Conservation (phyloP, 2,888 invertebrate species). For the Cecidostiba fungosa region DNA sequence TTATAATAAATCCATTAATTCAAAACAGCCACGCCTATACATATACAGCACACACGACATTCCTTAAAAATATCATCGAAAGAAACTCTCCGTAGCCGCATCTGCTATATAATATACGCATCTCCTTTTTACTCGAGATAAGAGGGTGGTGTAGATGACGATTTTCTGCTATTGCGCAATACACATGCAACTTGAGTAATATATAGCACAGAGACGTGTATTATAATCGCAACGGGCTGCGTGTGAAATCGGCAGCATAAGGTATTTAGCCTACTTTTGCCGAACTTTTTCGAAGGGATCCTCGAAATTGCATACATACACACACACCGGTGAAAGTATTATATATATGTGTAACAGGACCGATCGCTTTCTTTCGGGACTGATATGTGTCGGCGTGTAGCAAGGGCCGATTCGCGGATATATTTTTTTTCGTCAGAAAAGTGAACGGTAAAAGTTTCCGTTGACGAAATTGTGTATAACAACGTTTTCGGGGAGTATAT, state of each 20-base stretch:
- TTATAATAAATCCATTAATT: neutral
- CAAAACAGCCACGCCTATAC: neutral
- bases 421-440: neutral
- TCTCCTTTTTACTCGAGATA: neutral
- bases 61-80: neutral
- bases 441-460: conserved; percentile 5
- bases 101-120: neutral
- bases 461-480: neutral
- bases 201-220: too few relatives aligned
- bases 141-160: too few relatives aligned
- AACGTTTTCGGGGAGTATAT: too few relatives aligned
- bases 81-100: neutral
- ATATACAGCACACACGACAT: neutral
- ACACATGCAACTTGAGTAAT: too few relatives aligned
- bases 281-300: neutral
- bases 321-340: conserved; percentile 1
- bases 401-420: neutral
- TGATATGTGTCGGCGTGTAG: neutral
- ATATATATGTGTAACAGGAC: too few relatives aligned
- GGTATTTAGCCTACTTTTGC: neutral
- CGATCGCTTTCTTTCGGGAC: neutral
- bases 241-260: neutral
- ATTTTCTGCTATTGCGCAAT: neutral
- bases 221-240: too few relatives aligned
- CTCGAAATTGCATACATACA: neutral